These are phyloP conservation scores for Camelus dromedarius DNA, from an alignment of 2,113 vertebrate genomes.

Conservation along the genomic window DNA sequence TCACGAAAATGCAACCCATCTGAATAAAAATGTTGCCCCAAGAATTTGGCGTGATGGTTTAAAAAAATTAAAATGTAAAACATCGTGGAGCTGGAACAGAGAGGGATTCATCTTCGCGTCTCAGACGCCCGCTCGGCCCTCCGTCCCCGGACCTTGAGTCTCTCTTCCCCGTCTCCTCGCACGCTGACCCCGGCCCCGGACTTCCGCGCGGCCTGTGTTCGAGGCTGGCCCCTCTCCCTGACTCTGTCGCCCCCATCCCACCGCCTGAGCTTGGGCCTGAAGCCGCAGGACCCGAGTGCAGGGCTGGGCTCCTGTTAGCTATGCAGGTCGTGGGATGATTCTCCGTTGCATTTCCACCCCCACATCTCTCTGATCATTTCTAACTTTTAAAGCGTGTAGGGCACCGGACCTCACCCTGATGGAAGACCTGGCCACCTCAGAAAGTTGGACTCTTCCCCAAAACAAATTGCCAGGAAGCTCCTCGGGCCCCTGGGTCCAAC, in stretches of 20 bases:
- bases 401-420: background rate
- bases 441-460: background rate
- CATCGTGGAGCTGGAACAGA: background rate
- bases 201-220: rapidly evolving
- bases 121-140: background rate
- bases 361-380: background rate
- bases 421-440: rapidly evolving
- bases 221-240: background rate
- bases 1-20: background rate
- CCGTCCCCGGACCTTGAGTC: rapidly evolving
- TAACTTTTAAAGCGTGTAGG: background rate
- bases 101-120: background rate
- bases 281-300: rapidly evolving
- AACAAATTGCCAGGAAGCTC: background rate
- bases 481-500: background rate
- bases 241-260: rapidly evolving
- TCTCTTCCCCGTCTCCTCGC: background rate
- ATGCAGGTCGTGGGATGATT: rapidly evolving
- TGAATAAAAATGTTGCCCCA: conserved; percentile 56
- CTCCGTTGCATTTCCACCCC: rapidly evolving
- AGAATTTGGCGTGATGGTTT: conserved; percentile 6
- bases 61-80: conserved; percentile 37
- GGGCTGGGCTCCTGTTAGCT: background rate
- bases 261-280: background rate
- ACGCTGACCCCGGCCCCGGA: background rate